Evolutionary conservation across 2,888 invertebrate genomes (phyloP).

Genomic region (Melanargia galathea): DNA sequence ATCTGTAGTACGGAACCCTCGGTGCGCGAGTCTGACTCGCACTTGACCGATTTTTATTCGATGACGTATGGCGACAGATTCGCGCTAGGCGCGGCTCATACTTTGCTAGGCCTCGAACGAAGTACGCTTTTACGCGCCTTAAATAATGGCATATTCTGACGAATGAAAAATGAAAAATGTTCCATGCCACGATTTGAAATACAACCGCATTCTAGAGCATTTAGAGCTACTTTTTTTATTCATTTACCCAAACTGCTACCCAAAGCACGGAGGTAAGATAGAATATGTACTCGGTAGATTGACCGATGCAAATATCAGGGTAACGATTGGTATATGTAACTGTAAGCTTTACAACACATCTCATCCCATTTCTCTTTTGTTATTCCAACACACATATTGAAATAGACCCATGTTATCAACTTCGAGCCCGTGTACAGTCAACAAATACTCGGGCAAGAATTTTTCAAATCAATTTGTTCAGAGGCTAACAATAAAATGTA

Average conservation of each 20-base stretch:
- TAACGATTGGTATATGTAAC: background rate
- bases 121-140: too few species aligned
- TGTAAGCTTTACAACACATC: background rate
- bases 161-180: too few species aligned
- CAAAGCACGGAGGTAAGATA: background rate
- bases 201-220: too few species aligned
- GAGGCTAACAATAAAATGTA: slow-evolving; percentile 31
- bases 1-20: too few species aligned
- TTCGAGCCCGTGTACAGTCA: slow-evolving; percentile 1
- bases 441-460: slow-evolving; percentile 18
- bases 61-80: too few species aligned
- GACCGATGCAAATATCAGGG: background rate
- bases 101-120: too few species aligned
- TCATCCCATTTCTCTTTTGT: slow-evolving; percentile 1
- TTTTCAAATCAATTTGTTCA: slow-evolving; percentile 24
- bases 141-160: too few species aligned
- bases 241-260: background rate
- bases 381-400: slow-evolving; percentile 10
- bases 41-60: too few species aligned
- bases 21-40: too few species aligned
- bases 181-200: too few species aligned
- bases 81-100: too few species aligned
- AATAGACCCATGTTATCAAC: slow-evolving; percentile 14
- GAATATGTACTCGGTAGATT: background rate
- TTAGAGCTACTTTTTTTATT: too few species aligned